A percentile compares a stretch with the other conserved stretches of the same genome.
Evolutionary conservation across 2,797 vertebrate species (phyloP).

Genomic region (Erethizon dorsatum): DNA sequence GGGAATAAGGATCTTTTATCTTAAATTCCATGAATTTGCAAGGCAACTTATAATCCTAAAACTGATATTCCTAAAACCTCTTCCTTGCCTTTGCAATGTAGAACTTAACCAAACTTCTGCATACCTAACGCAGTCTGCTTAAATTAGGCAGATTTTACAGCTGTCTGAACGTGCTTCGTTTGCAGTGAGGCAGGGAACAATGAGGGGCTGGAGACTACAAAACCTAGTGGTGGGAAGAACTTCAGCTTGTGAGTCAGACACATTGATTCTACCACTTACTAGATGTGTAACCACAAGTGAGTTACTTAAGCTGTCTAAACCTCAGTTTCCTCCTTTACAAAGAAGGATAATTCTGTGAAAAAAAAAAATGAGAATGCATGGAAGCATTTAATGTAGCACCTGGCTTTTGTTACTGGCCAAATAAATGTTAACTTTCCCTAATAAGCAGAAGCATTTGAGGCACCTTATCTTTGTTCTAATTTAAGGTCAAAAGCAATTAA

Average conservation of each 20-base stretch:
- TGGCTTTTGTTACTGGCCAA: background rate
- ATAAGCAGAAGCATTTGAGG: slow-evolving; percentile 3
- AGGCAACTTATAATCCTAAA: background rate
- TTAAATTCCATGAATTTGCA: slow-evolving; percentile 25
- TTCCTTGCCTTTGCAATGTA: slow-evolving; percentile 41
- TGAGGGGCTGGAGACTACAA: background rate
- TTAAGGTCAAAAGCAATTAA: slow-evolving; percentile 48
- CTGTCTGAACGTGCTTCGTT: background rate
- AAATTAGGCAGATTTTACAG: background rate
- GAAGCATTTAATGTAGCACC: background rate
- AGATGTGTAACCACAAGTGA: slow-evolving; percentile 15
- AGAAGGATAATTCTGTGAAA: background rate
- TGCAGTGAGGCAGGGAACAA: background rate
- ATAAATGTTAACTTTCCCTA: slow-evolving; percentile 27
- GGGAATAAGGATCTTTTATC: slow-evolving; percentile 42
- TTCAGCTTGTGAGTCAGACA: background rate
- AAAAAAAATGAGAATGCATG: background rate
- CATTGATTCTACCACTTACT: background rate
- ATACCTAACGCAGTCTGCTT: background rate
- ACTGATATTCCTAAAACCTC: background rate
- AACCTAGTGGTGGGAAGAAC: background rate
- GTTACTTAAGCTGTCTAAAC: slow-evolving; percentile 1
- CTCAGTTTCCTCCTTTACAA: slow-evolving; percentile 26
- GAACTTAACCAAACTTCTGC: background rate
- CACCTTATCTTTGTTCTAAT: background rate